These are phyloP conservation scores for Tanaodytes sp. DNA, from an alignment of 2,888 invertebrate genomes.

Conservation along the genomic window DNA sequence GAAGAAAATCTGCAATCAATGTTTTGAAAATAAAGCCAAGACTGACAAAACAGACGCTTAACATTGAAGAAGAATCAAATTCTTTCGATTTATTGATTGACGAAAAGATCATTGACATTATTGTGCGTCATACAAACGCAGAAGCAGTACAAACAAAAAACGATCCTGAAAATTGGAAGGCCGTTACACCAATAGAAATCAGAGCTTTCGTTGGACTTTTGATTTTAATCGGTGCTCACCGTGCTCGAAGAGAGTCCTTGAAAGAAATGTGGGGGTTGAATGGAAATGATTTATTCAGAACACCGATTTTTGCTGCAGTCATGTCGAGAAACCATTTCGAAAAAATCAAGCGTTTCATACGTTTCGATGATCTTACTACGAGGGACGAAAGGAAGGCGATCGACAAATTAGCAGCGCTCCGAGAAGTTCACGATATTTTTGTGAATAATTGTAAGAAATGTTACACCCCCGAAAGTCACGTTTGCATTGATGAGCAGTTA, in stretches of 20 bases:
- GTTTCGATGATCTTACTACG: conserved; percentile 39
- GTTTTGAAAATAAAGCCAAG: conserved; percentile 25
- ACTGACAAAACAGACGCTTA: conserved; percentile 18
- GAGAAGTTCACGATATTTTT: conserved; percentile 27
- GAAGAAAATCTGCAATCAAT: conserved; percentile 22
- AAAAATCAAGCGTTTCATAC: conserved; percentile 36
- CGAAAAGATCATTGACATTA: conserved; percentile 42
- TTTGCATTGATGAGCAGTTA: conserved; percentile 43
- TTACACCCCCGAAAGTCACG: conserved; percentile 17
- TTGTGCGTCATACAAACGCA: conserved; percentile 50
- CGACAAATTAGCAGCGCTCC: conserved; percentile 40
- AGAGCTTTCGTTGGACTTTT: conserved; percentile 47
- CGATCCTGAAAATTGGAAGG: conserved; percentile 40
- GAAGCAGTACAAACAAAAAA: conserved; percentile 18
- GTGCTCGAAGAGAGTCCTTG: conserved; percentile 10
- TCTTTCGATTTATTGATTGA: conserved; percentile 40
- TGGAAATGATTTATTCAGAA: conserved; percentile 37
- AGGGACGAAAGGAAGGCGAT: conserved; percentile 23
- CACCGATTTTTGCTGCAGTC: conserved; percentile 27
- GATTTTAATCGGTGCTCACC: conserved; percentile 18
- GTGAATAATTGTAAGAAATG: conserved; percentile 22
- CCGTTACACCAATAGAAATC: conserved; percentile 49
- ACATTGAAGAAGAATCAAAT: conserved; percentile 27
- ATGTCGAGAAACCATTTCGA: conserved; percentile 47
- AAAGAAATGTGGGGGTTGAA: conserved; percentile 16